Evolutionary conservation across 2,797 vertebrate genomes (phyloP).

Genomic region (Poecile montanus): DNA sequence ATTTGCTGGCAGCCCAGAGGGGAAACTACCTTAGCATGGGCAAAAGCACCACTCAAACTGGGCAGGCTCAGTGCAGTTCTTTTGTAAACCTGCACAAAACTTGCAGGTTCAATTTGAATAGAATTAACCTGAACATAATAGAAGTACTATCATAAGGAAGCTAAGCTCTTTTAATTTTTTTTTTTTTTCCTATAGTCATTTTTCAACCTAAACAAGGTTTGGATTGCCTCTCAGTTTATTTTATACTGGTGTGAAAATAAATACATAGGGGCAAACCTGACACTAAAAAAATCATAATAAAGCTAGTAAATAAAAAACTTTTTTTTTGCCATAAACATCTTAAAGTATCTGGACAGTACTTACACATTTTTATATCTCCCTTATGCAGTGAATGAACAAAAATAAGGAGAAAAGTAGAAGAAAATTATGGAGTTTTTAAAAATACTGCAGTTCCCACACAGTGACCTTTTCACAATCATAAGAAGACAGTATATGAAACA

Average conservation of each 20-base stretch:
- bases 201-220: background rate
- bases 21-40: background rate
- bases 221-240: background rate
- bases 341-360: background rate
- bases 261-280: background rate
- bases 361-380: background rate
- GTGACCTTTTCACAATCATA: background rate
- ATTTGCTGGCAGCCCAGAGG: background rate
- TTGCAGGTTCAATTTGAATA: background rate
- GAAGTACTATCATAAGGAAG: background rate
- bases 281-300: background rate
- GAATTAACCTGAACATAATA: background rate
- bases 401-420: background rate
- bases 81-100: background rate
- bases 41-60: background rate
- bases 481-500: background rate
- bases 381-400: background rate
- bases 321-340: background rate
- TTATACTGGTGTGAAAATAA: background rate
- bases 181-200: background rate
- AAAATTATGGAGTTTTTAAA: background rate
- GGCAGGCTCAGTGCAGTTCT: background rate
- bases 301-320: background rate
- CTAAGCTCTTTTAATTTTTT: background rate
- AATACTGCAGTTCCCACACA: background rate